These are phyloP conservation scores for Rhagium mordax DNA, from an alignment of 2,888 invertebrate genomes.

Conservation along the genomic window DNA sequence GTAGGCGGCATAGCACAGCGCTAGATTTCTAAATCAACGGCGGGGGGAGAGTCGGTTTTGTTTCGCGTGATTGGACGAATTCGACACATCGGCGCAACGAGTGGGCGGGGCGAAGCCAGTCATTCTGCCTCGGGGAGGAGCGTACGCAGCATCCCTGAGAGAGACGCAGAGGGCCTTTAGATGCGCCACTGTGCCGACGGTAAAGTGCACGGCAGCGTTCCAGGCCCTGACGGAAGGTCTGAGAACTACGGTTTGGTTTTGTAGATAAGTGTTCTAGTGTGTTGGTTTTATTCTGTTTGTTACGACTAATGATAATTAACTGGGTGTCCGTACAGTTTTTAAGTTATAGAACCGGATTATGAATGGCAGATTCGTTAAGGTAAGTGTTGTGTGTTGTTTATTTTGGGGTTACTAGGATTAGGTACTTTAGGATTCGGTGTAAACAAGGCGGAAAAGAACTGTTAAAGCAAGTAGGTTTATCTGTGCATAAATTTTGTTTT, in stretches of 20 bases:
- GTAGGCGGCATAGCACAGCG: conserved; percentile 38
- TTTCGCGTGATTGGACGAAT: conserved; percentile 48
- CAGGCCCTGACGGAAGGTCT: conserved; percentile 38
- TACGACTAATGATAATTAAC: conserved; percentile 12
- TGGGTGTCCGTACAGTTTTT: not conserved
- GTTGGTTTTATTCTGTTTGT: conserved; percentile 33
- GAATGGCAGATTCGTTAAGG: not conserved
- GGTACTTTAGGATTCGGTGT: too few species aligned
- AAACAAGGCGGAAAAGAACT: not conserved
- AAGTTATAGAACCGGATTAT: not conserved
- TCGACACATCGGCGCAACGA: conserved; percentile 40
- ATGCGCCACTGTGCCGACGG: conserved; percentile 64
- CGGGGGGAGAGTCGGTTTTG: conserved; percentile 36
- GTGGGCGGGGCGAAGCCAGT: conserved; percentile 59
- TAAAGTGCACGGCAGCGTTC: conserved; percentile 55
- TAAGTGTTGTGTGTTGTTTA: conserved; percentile 1
- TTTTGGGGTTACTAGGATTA: not conserved
- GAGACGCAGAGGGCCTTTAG: conserved; percentile 61
- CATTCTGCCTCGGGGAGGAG: conserved; percentile 57
- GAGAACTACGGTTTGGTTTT: conserved; percentile 35
- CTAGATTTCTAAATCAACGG: conserved; percentile 28
- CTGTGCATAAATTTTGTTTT: too few species aligned
- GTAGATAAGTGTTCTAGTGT: conserved; percentile 32
- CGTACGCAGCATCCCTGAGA: conserved; percentile 67
- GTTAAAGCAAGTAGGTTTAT: too few species aligned